Base-by-base conservation (phyloP, 2,888 invertebrate genomes). In the Priocnemis perturbator region DNA sequence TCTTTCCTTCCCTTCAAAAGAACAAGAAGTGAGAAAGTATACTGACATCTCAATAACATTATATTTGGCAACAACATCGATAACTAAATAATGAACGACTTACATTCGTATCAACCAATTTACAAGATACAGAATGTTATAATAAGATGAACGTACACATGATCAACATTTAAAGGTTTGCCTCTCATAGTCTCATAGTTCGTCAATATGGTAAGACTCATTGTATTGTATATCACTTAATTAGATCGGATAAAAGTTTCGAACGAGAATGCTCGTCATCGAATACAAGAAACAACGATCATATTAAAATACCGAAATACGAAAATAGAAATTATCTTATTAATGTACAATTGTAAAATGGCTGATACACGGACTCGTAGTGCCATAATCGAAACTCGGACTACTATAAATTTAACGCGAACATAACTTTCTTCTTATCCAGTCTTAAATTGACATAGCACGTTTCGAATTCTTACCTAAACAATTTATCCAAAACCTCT, bases 371-470 rank as follows among this genome's bases (percentile, higher is more conserved):
- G 61, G 63, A 68, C 65, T 67, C 44, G 64, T 69, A 62, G 69
- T 63, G 63, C 61, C 62, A 57, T 48, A 57, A 73, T 57, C 23
- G 70, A 47, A 64, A 61, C 45, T 67, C 59, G 48, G 45, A 77
- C 58, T 69, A 37, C 37, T 64, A 58, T 53, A 56, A 67, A 66
- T 52, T 61, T 60, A 61, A 62, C 60, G 66, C 48, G 53, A 67
- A 62, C 67, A 72, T 72, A 62, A 56, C 23, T 53, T 26, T 57
- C 48, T 61, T 75, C 62, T 48, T 71, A 68, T 64, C 71, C 78
- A 79, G 78, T 80, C 78, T 80, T 74, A 77, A 78, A 44, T 62
- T 55, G 57, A 50, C 23, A 58, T 53, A 62, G 19, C 55, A 55
- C 52, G 48, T 55, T 37, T 9, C 19, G 23, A 37, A 61, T 17